Evolutionary conservation across 2,797 vertebrate genomes (phyloP).

Genomic region (Cyprinodon diabolis): DNA sequence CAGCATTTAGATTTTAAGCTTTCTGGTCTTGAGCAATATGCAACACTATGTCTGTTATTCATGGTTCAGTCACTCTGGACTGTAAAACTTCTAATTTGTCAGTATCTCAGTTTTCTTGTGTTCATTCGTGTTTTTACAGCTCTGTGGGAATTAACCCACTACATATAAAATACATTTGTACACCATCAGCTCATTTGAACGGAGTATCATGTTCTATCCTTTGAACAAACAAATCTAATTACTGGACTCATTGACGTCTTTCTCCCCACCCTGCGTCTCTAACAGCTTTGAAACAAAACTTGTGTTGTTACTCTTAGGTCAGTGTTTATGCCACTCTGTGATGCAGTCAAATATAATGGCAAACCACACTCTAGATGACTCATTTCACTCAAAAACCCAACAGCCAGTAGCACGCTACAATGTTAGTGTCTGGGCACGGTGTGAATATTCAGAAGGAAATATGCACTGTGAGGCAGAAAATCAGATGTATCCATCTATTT

Average conservation of each 20-base stretch:
- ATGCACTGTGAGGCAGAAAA: slow-evolving; percentile 14
- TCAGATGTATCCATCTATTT: slow-evolving; percentile 1
- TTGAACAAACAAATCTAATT: slow-evolving; percentile 11
- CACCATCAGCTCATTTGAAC: background rate
- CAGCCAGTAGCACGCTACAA: slow-evolving; percentile 25
- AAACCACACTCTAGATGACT: slow-evolving; percentile 61
- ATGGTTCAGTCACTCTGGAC: background rate
- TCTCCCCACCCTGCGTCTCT: slow-evolving; percentile 25
- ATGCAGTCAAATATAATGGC: slow-evolving; percentile 54
- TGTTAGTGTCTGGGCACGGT: slow-evolving; percentile 23
- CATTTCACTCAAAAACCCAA: slow-evolving; percentile 46
- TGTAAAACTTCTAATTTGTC: background rate
- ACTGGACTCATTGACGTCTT: slow-evolving; percentile 28
- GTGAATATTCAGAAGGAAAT: slow-evolving; percentile 18
- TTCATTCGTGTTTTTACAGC: background rate
- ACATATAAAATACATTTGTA: background rate
- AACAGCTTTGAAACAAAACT: slow-evolving; percentile 41
- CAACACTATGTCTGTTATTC: background rate
- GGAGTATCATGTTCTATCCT: background rate
- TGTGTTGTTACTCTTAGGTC: slow-evolving; percentile 38
- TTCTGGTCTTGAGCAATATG: background rate
- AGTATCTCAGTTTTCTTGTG: background rate
- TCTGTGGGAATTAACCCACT: background rate
- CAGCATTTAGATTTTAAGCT: background rate
- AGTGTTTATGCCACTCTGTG: slow-evolving; percentile 47